These are phyloP conservation scores for Leucoma salicis DNA, from an alignment of 2,888 invertebrate species.

Conservation along the genomic window DNA sequence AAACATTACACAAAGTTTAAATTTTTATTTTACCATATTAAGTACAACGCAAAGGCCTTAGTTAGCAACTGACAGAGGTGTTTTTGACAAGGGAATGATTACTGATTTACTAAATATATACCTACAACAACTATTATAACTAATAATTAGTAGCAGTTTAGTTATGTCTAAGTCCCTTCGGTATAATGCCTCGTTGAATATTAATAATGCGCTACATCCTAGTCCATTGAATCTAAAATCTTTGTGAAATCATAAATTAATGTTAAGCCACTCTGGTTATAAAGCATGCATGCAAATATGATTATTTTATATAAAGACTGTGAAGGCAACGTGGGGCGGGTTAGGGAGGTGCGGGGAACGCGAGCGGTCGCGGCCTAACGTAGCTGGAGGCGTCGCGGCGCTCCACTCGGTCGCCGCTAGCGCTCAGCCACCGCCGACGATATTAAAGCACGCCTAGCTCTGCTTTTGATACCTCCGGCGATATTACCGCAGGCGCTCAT, in stretches of 20 bases:
- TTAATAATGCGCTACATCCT: too few species aligned
- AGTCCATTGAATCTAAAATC: too few species aligned
- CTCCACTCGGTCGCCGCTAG: slow-evolving; percentile 24
- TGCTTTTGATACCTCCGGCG: slow-evolving; percentile 53
- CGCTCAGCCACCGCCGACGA: slow-evolving; percentile 35
- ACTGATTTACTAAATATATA: too few species aligned
- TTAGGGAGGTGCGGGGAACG: slow-evolving; percentile 19
- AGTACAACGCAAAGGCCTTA: too few species aligned
- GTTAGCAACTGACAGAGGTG: too few species aligned
- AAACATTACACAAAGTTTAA: too few species aligned
- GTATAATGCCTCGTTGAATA: too few species aligned
- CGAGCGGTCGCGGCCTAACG: slow-evolving; percentile 16
- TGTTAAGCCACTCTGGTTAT: slow-evolving; percentile 45
- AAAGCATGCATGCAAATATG: slow-evolving; percentile 44
- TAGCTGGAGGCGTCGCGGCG: slow-evolving; percentile 26
- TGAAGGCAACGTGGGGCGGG: slow-evolving; percentile 22
- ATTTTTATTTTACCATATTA: too few species aligned
- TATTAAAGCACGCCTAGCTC: slow-evolving; percentile 56
- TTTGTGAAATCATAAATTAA: slow-evolving; percentile 55
- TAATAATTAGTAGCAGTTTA: too few species aligned
- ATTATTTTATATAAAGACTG: slow-evolving; percentile 35
- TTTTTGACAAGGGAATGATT: too few species aligned
- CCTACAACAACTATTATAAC: too few species aligned
- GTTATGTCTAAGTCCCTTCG: too few species aligned
- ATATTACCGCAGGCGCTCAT: slow-evolving; percentile 57